Conservation (phyloP, 2,888 invertebrate species). For the Melanchra persicariae region DNA sequence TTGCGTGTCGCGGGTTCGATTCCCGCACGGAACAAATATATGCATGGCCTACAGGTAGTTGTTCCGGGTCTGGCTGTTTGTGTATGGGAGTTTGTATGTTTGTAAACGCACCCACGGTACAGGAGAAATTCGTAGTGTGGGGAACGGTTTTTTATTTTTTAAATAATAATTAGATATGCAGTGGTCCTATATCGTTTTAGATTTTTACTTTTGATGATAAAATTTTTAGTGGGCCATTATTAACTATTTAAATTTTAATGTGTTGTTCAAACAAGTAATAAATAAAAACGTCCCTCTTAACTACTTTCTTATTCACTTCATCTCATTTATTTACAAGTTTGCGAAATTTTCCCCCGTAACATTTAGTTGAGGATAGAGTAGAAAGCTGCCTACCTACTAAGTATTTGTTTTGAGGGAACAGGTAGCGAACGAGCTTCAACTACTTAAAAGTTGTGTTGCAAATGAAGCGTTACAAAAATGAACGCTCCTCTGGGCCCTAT, state of each 20-base stretch:
- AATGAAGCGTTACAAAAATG: constrained; percentile 87
- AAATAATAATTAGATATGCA: neutral
- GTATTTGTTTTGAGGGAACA: constrained; percentile 81
- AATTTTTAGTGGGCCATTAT: neutral
- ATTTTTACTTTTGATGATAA: neutral
- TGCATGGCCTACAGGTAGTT: too few relatives aligned
- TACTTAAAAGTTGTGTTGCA: constrained; percentile 85
- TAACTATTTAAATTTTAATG: neutral
- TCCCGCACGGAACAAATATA: too few relatives aligned
- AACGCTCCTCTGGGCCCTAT: constrained; percentile 74
- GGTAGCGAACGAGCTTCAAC: constrained; percentile 77
- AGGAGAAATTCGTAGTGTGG: too few relatives aligned
- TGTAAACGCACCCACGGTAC: too few relatives aligned
- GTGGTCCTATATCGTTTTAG: neutral
- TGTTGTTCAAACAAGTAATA: constrained; percentile 4
- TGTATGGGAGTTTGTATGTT: too few relatives aligned
- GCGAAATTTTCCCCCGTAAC: constrained; percentile 68
- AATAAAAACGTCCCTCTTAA: constrained; percentile 25
- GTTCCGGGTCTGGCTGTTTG: too few relatives aligned
- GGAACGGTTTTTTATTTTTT: too few relatives aligned
- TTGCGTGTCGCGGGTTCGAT: too few relatives aligned
- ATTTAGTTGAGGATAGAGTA: constrained; percentile 72
- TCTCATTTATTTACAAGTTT: constrained; percentile 51
- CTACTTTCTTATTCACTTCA: constrained; percentile 39
- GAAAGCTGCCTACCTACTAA: constrained; percentile 69